These are phyloP conservation scores for Pimpla rufipes DNA, from an alignment of 2,888 invertebrate genomes.

Conservation along the genomic window DNA sequence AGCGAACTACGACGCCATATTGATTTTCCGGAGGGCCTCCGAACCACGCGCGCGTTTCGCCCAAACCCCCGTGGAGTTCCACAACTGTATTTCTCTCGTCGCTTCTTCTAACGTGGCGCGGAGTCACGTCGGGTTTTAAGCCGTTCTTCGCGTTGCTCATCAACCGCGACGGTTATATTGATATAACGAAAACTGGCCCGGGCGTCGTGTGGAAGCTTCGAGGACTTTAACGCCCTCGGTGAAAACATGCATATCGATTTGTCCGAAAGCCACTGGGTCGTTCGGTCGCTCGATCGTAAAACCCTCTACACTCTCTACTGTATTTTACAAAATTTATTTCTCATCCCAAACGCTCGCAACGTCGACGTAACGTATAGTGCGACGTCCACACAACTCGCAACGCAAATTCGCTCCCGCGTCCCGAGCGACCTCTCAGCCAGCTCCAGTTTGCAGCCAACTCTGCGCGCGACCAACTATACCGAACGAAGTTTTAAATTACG, in stretches of 20 bases:
- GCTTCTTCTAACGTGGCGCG: not conserved
- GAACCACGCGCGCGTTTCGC: conserved; percentile 72
- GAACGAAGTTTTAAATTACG: conserved; percentile 51
- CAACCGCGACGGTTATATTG: not conserved
- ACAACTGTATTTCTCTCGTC: conserved; percentile 33
- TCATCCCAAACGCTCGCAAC: not conserved
- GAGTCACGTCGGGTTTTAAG: not conserved
- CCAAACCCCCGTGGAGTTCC: conserved; percentile 74
- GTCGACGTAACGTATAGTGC: not conserved
- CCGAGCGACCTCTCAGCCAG: not conserved
- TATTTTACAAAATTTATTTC: conserved; percentile 38
- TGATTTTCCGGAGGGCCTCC: conserved; percentile 77
- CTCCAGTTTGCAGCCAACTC: not conserved
- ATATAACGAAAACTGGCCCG: not conserved
- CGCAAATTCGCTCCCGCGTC: conserved; percentile 2
- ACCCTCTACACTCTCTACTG: not conserved
- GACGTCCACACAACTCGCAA: not conserved
- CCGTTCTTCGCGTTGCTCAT: not conserved
- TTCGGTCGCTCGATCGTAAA: not conserved
- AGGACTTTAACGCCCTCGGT: not conserved
- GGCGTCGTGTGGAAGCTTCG: not conserved
- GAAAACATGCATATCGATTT: conserved; percentile 20
- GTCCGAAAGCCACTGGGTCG: not conserved
- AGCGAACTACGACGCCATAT: conserved; percentile 75
- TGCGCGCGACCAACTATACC: conserved; percentile 21